Base-by-base conservation (phyloP, 2,113 vertebrate genomes). In the Oncorhynchus nerka region DNA sequence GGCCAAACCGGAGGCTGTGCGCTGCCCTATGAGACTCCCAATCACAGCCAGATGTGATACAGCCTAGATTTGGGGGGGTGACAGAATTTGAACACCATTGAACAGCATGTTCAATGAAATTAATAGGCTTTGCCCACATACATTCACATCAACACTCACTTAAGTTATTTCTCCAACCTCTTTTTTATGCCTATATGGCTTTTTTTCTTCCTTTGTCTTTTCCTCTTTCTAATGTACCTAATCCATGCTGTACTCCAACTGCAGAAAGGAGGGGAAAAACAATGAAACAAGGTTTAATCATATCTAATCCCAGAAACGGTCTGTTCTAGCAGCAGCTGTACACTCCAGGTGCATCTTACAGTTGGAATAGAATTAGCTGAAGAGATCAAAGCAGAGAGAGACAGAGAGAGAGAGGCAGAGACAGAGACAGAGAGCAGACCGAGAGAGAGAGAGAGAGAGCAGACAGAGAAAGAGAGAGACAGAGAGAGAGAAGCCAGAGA, bases 301-400 rank as follows among this genome's bases (percentile, higher is more conserved):
- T 87, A 30, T 66, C 39, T 28, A 70, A 51, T 72, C 79, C 78
- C 70, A 49, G 70, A 67, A 68, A 48, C 72, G 7, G 68, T 83
- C 83, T 86, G 78, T 82, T 75, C 68, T 77, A 73, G 77, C 78
- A 71, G 76, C 65, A 45, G 9, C 78, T 45, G 39, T 12, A 45
- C 39, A 11, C 39, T 45, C 39, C 88, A 45, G 9, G 9, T 78
- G 24, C 80, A 79, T 87, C 82, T 70, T 75, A 73, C 84, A 55
- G 75, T 85, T 81, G 76, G 78, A 73, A 77, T 73, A 85, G 79
- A 88, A 88, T 87, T 81, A 85, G 83, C 84, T 78, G 3, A 73
- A 83, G 48, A 45, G 70, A 73, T 61, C 26, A 57, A 55, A 67
- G 70, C 12, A 28, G 34, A 39, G 7, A 39, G 49, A 66, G 32